Base-by-base conservation (phyloP, 1,140 invertebrate species). In the Calliopsis andreniformis region DNA sequence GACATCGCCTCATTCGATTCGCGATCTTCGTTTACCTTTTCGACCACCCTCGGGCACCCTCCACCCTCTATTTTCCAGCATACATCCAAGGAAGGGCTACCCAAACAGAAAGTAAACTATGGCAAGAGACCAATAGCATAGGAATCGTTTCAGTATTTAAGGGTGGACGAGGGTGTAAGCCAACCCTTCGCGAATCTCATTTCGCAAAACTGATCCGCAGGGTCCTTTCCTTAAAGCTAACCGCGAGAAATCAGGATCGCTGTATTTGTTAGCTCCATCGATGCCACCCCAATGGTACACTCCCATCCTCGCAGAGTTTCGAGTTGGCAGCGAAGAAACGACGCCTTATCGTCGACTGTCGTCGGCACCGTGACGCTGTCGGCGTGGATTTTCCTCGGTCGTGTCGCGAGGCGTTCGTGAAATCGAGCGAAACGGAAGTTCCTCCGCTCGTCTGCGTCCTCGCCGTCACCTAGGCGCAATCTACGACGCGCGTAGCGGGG, bases 31-130 rank as follows among this genome's bases (percentile, higher is more conserved):
- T 51, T 49, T 63, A 51, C 67, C 47, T 53, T 70, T 70, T 25
- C 18, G 23, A 28, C 45, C 20, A 23, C 43, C 32, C 20, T 30
- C 16, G 23, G 35, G 35, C 35, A 39, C 35, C 35, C 35, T 39
- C 35, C 35, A 10, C 35, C 35, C 35, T 51, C 59, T 64, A 35
- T 58, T 32, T 58, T 30, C 78, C 64, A 64, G 79, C 61, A 75
- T 53, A 20, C 59, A n/a, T n/a, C 39, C 23, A 49, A 56, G 45
- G 20, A 58, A 47, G n/a, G 66, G 3, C 20, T 3, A 2, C 30
- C 64, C 76, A 47, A 20, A 23, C 68, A 56, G 81, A 87, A 89
- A 90, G 90, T 85, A 89, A 91, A 90, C 89, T 88, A 84, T 68
- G 87, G 64, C 70, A 66, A 61, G 69, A 78, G 78, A 72, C 62